phyloP scores from a whole-genome alignment of 2,113 vertebrate species.

The Rhodinocichla rosea region DNA sequence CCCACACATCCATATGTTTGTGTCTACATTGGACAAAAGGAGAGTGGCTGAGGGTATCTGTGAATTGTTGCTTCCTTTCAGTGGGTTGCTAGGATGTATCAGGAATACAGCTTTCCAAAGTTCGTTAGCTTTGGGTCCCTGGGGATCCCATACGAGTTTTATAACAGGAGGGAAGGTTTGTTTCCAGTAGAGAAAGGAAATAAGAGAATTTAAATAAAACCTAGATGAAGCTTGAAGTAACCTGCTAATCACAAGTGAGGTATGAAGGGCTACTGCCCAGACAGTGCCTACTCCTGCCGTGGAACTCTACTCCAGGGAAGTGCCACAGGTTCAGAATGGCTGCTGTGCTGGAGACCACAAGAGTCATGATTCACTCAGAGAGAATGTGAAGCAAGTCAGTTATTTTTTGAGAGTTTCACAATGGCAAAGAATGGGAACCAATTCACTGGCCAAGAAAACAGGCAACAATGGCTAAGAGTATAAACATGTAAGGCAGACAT shows the following conservation, averaged over 20 bases:
- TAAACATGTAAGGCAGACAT: background rate
- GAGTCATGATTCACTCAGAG: background rate
- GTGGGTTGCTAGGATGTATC: background rate
- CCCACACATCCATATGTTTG: background rate
- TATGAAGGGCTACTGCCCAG: background rate
- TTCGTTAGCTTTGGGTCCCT: background rate
- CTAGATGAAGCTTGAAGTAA: background rate
- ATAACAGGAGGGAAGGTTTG: background rate
- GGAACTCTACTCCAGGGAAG: background rate
- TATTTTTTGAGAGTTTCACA: constrained; percentile 46
- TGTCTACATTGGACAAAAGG: background rate
- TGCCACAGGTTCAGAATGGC: background rate
- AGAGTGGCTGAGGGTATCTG: background rate
- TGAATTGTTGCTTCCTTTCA: background rate
- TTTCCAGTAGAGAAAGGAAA: background rate
- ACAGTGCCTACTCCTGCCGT: background rate
- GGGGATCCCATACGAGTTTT: background rate
- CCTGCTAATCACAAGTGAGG: background rate
- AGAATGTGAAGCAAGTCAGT: background rate
- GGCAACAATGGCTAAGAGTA: constrained; percentile 32
- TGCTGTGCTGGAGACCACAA: accelerated
- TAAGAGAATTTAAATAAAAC: background rate
- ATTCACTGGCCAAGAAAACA: constrained; percentile 15
- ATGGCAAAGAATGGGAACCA: constrained; percentile 32
- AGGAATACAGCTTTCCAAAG: background rate